Conservation (phyloP, 23 tunicate species). For the Ciona savignyi region DNA sequence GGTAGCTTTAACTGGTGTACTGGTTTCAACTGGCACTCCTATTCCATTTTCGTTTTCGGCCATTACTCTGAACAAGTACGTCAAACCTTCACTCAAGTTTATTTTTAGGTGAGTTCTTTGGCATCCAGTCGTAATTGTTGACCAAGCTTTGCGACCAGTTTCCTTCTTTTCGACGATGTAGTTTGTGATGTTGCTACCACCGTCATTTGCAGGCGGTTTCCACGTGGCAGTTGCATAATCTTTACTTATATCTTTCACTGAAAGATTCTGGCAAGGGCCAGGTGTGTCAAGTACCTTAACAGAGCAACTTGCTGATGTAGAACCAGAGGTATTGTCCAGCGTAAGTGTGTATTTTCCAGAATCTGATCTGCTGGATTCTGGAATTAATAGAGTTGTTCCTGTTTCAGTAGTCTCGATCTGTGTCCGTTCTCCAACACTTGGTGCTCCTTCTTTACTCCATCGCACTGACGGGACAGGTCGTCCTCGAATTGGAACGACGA, state of each 20-base stretch:
- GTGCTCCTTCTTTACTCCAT: slow-evolving; percentile 65
- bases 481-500: slow-evolving; percentile 41
- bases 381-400: slow-evolving; percentile 31
- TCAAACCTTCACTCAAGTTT: slow-evolving; percentile 44
- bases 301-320: slow-evolving; percentile 42
- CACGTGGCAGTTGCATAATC: slow-evolving; percentile 61
- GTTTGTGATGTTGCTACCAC: slow-evolving; percentile 66
- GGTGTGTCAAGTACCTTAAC: slow-evolving; percentile 92
- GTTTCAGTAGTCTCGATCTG: slow-evolving; percentile 40
- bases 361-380: slow-evolving; percentile 57
- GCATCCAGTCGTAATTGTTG: slow-evolving; percentile 58
- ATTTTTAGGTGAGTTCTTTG: slow-evolving; percentile 54
- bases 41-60: slow-evolving; percentile 97
- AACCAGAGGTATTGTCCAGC: slow-evolving; percentile 62
- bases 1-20: slow-evolving; percentile 54
- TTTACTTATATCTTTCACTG: slow-evolving; percentile 49
- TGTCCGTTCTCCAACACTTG: slow-evolving; percentile 24
- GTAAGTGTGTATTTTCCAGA: slow-evolving; percentile 78
- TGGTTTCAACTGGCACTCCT: slow-evolving; percentile 81
- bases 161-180: slow-evolving; percentile 89
- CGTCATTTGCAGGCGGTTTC: slow-evolving; percentile 76
- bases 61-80: slow-evolving; percentile 68
- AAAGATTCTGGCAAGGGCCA: slow-evolving; percentile 73
- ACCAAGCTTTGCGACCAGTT: slow-evolving; percentile 60
- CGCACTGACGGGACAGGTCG: slow-evolving; percentile 59